Evolutionary conservation across 2,888 invertebrate species (phyloP), one percentile per base, ranked within the genome.

Genomic region (Sminthurides aquaticus): DNA sequence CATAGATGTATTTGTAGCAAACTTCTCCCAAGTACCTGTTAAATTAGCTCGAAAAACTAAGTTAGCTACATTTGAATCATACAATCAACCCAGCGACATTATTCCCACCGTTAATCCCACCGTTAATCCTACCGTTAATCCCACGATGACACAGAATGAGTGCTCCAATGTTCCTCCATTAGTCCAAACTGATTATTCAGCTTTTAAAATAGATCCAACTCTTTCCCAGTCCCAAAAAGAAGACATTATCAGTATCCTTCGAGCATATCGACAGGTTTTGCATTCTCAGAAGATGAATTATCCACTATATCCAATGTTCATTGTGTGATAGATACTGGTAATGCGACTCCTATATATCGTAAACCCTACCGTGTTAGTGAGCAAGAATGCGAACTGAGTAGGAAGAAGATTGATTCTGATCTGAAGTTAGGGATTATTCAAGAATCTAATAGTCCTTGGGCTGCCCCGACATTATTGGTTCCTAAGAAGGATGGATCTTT

Each of bases 381-480:
- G 20, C 18, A 20, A 8, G 20, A 52, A 20, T 22, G 52, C 5
- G 52, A 52, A 8, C 5, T 52, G 5, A 8, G 5, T 20, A 8
- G 52, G 22, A 20, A 52, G 52, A 8, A 20, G 52, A 5, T 52
- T 5, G 52, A 15, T 5, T 15, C 5, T 5, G 52, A 52, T 5
- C 52, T 52, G 8, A 20, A 8, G 15, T 20, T 52, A 20, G 52
- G 52, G 3, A 20, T 20, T 22, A 52, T 52, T 20, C 18, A 20
- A 18, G 52, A 52, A 52, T 52, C 52, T 20, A 52, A 52, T 20
- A 34, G 5, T 15, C 52, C 52, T 15, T 52, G 52, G 52, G 52
- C 11, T 22, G 52, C 8, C 20, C 52, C 52, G 5, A 52, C 52
- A 15, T 20, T 52, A 5, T 20, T 52, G 22, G 52, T 52, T 5